phyloP scores from a whole-genome alignment of 2,113 vertebrate species.

The Athene noctua region DNA sequence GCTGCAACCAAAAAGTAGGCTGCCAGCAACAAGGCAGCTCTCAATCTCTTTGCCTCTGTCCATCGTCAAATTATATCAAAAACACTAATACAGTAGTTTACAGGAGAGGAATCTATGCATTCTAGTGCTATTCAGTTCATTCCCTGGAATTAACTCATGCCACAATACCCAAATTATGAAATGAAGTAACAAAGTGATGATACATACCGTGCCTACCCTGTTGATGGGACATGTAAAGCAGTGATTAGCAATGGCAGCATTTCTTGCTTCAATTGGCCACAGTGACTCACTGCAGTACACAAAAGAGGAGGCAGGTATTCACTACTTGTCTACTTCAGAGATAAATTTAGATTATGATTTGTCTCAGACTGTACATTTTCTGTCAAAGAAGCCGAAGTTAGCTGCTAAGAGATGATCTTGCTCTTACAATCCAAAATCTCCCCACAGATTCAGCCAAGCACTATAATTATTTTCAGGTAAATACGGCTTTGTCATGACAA shows the following conservation, averaged over 20 bases:
- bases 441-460: background rate
- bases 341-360: background rate
- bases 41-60: background rate
- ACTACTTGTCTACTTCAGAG: background rate
- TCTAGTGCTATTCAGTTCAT: background rate
- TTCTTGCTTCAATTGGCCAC: slow-evolving; percentile 94
- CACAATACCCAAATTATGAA: background rate
- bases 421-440: background rate
- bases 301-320: background rate
- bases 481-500: background rate
- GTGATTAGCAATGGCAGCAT: slow-evolving; percentile 94
- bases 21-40: background rate
- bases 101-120: background rate
- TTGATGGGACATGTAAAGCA: slow-evolving; percentile 97
- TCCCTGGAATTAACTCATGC: background rate
- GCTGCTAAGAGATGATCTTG: background rate
- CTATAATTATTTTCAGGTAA: background rate
- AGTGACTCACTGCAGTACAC: slow-evolving; percentile 84
- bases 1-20: background rate
- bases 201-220: slow-evolving; percentile 88
- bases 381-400: background rate
- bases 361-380: background rate
- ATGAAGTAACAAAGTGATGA: background rate
- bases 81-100: background rate
- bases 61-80: background rate